Conservation (phyloP, 1,140 invertebrate species). For the Philopotamus ludificatus region DNA sequence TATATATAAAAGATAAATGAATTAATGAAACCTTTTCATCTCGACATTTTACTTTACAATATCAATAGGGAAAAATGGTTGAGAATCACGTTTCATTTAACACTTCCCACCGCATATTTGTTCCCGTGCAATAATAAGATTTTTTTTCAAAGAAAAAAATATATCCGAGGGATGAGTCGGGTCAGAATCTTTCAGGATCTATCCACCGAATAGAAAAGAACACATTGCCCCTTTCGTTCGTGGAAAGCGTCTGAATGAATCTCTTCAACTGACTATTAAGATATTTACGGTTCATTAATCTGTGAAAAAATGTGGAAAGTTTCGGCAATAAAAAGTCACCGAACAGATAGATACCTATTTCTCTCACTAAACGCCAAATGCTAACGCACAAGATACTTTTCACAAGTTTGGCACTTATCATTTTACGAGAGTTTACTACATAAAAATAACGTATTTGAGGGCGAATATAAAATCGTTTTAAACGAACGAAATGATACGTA, state of each 20-base stretch:
- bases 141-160: not conserved
- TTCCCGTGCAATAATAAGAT: not conserved
- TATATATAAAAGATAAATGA: too few species aligned
- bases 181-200: not conserved
- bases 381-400: not conserved
- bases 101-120: not conserved
- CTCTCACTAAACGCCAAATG: not conserved
- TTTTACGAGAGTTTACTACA: too few species aligned
- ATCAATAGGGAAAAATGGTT: too few species aligned
- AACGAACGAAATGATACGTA: too few species aligned
- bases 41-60: too few species aligned
- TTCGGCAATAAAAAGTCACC: not conserved
- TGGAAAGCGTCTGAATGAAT: not conserved
- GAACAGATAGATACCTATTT: not conserved
- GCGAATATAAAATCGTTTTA: too few species aligned
- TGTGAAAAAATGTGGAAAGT: not conserved
- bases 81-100: not conserved
- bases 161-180: not conserved
- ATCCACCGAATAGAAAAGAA: too few species aligned
- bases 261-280: not conserved
- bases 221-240: not conserved
- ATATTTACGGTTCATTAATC: not conserved
- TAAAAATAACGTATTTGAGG: too few species aligned
- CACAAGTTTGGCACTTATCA: not conserved
- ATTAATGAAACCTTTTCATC: too few species aligned